phyloP scores from a whole-genome alignment of 2,888 invertebrate genomes.

The Diarsia mendica region DNA sequence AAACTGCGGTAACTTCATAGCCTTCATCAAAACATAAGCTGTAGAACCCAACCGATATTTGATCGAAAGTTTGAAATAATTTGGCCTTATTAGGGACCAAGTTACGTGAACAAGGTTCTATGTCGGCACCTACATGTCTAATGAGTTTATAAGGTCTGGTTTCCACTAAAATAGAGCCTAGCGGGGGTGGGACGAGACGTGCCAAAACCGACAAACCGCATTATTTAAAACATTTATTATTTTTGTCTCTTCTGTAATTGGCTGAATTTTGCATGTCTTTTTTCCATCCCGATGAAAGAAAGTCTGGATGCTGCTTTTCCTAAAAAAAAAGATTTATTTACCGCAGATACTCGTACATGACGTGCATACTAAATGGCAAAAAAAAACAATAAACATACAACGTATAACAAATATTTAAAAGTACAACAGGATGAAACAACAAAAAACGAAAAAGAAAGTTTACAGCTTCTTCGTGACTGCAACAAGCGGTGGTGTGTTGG shows the following conservation, averaged over 20 bases:
- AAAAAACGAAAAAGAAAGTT: no score
- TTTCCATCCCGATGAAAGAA: not conserved
- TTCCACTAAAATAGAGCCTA: not conserved
- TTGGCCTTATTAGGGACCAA: constrained; percentile 17
- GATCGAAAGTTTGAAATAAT: constrained; percentile 47
- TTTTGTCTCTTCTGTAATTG: not conserved
- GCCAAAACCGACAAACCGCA: not conserved
- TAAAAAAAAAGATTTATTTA: no score
- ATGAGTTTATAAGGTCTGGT: constrained; percentile 26
- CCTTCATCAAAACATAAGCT: constrained; percentile 28
- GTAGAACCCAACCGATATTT: constrained; percentile 33
- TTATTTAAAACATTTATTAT: not conserved
- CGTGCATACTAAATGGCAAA: no score
- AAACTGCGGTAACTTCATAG: constrained; percentile 39
- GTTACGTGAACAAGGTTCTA: not conserved
- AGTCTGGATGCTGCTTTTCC: not conserved
- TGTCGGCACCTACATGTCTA: constrained; percentile 36
- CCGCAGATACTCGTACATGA: no score
- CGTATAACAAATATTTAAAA: no score
- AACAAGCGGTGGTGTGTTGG: no score
- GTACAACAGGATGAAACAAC: no score
- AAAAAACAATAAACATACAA: no score
- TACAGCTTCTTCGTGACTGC: no score
- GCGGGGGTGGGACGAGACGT: not conserved
- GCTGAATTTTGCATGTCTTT: not conserved